Base-by-base conservation (phyloP, 2,797 vertebrate genomes). In the Thunnus albacares region DNA sequence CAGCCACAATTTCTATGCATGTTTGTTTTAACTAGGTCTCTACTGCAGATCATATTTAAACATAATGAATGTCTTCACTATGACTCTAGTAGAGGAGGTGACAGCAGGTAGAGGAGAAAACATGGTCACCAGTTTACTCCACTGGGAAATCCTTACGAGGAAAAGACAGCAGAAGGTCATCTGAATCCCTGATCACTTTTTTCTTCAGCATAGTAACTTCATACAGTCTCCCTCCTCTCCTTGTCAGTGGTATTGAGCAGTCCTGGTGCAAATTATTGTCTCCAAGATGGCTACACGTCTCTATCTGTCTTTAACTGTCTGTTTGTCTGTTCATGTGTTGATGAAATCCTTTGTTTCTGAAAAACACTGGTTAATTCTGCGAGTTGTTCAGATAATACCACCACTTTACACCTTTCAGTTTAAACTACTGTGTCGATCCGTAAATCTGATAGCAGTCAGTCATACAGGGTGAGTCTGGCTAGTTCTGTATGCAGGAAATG, bases 231-330 rank as follows among this genome's bases (percentile, higher is more conserved):
- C 68, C 53, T 52, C 64, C 66, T 72, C 80, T 84, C 82, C 85
- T 80, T 88, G 86, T 91, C 81, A 89, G 20, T 71, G 77, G 73
- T 82, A 64, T 75, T 53, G 72, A 80, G 83, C 80, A 71, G 76
- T 57, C 73, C 79, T 85, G 78, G 82, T 90, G 87, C 89, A 93
- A 94, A 93, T 94, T 86, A 94, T 90, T 91, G 6, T 33, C 5
- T 33, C 5, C 30, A 33, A 33, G 30, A 33, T 33, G 30, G 30
- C 30, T 7, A 6, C 30, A 33, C 6, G 5, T 33, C 30, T 33
- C 30, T 33, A 33, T 5, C 6, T 33, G 30, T 33, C 30, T 33
- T 5, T 6, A 33, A 6, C 30, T 33, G 30, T 33, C 30, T 33
- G 30, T 33, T 6, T 33, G 30, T 33, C 30, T 33, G 30, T 33